Conservation (phyloP, 2,113 vertebrate species). For the Ptychochromis oligacanthus region DNA sequence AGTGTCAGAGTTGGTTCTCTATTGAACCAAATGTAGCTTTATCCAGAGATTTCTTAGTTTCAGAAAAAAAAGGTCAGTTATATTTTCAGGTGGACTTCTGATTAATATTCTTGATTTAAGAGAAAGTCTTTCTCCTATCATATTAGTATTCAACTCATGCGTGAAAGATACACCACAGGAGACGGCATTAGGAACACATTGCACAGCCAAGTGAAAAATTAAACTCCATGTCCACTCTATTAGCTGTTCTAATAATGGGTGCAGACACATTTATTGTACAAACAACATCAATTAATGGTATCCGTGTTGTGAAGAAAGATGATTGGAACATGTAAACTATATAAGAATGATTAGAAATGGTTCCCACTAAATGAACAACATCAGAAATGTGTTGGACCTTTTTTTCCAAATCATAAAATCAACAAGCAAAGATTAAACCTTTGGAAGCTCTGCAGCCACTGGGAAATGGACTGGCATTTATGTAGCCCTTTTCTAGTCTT, state of each 20-base stretch:
- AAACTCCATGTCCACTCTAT: slow-evolving; percentile 17
- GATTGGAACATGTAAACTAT: background rate
- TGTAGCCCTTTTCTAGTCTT: background rate
- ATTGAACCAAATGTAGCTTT: background rate
- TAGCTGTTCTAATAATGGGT: slow-evolving; percentile 5
- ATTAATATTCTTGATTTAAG: slow-evolving; percentile 18
- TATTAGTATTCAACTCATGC: slow-evolving; percentile 42
- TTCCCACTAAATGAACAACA: background rate
- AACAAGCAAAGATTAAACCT: background rate
- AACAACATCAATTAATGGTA: slow-evolving; percentile 26
- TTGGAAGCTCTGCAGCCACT: background rate
- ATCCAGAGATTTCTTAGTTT: background rate
- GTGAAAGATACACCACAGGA: slow-evolving; percentile 1
- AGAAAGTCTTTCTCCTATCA: background rate
- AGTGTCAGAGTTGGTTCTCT: background rate
- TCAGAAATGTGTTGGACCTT: background rate
- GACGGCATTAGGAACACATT: slow-evolving; percentile 25
- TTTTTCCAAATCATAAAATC: background rate
- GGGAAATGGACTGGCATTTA: background rate
- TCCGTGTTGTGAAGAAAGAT: background rate
- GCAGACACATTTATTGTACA: slow-evolving; percentile 17
- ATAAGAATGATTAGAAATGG: background rate
- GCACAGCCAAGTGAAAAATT: slow-evolving; percentile 33
- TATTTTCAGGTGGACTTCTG: background rate
- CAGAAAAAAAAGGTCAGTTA: background rate